phyloP scores from a whole-genome alignment of 2,113 vertebrate genomes.

The Laterallus jamaicensis region DNA sequence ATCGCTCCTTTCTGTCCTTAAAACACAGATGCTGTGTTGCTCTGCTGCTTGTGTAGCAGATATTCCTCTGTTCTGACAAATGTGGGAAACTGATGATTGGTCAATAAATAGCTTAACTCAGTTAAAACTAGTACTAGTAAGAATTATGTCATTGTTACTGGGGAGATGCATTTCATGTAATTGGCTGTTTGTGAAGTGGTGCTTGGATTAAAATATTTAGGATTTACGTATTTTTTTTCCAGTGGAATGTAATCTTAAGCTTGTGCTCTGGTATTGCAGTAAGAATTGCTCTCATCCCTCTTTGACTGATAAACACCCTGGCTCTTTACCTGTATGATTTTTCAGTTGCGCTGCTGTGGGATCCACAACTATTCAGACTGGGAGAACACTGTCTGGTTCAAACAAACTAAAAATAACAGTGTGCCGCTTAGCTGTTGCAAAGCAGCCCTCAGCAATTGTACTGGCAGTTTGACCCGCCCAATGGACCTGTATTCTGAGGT shows the following conservation, averaged over 20 bases:
- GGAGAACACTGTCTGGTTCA: constrained; percentile 93
- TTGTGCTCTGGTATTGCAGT: neutral
- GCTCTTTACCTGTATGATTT: neutral
- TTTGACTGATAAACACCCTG: neutral
- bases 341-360: constrained; percentile 92
- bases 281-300: neutral
- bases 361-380: constrained; percentile 96
- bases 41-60: neutral
- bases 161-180: neutral
- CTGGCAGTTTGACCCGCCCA: constrained; percentile 85
- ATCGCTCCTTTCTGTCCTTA: neutral
- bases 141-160: neutral
- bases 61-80: neutral
- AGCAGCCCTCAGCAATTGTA: constrained; percentile 86
- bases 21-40: neutral
- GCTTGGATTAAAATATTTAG: neutral
- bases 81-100: neutral
- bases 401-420: constrained; percentile 93
- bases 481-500: constrained; percentile 93
- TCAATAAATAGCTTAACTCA: neutral
- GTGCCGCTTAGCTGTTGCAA: constrained; percentile 96
- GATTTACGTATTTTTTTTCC: neutral
- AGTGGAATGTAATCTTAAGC: neutral
- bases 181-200: neutral
- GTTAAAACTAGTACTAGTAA: neutral